A percentile compares a stretch with the other conserved stretches of the same genome.
phyloP scores from a whole-genome alignment of 2,888 invertebrate genomes.

The Allacma fusca region DNA sequence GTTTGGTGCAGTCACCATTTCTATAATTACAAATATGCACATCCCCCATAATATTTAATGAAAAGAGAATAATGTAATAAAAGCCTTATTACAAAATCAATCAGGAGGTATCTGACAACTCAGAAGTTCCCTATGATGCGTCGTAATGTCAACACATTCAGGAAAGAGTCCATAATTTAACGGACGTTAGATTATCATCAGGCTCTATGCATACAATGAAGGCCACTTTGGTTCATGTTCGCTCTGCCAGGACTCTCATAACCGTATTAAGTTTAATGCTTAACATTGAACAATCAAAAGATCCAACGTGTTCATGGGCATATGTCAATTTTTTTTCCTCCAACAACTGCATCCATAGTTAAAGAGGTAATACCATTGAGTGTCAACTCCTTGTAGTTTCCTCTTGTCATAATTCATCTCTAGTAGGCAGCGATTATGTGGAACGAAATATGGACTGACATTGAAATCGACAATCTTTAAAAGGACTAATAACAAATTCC shows the following conservation, averaged over 20 bases:
- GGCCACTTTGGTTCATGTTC: no score
- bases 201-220: no score
- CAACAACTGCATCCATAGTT: neutral
- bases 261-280: conserved; percentile 3
- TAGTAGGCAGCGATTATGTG: neutral
- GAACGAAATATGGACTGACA: neutral
- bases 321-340: neutral
- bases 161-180: no score
- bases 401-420: conserved; percentile 6
- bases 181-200: no score
- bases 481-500: neutral
- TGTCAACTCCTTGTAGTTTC: neutral
- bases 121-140: no score
- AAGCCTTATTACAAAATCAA: no score
- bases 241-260: neutral
- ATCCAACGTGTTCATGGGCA: conserved; percentile 5
- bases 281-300: conserved; percentile 10
- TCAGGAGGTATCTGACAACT: no score
- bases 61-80: no score
- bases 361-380: neutral
- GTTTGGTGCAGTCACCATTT: no score
- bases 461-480: neutral
- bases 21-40: no score
- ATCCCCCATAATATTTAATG: no score
- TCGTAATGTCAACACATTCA: no score